Percentiles rank a stretch among this genome's conserved stretches.
phyloP scores from a whole-genome alignment of 2,888 invertebrate species.

The Clitarchus hookeri region DNA sequence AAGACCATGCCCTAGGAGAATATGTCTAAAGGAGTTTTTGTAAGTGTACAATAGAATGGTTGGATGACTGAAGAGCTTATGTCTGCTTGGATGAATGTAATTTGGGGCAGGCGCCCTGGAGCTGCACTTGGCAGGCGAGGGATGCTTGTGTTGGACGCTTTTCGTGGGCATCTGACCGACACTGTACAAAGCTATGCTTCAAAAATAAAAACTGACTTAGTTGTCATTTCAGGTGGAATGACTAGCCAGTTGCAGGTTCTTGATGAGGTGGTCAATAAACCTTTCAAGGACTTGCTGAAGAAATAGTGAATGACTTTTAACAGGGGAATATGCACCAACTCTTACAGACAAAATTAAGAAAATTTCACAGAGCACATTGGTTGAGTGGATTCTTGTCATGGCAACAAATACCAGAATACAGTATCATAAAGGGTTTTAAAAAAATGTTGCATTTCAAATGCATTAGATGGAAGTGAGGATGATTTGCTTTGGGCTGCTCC shows the following conservation, averaged over 20 bases:
- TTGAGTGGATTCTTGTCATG: not conserved
- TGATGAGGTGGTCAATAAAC: too few species aligned
- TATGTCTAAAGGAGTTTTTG: not conserved
- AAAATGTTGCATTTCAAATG: conserved; percentile 16
- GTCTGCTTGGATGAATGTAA: not conserved
- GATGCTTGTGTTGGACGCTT: not conserved
- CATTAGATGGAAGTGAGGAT: not conserved
- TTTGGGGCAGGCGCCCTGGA: not conserved
- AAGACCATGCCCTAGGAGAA: not conserved
- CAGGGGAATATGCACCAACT: too few species aligned
- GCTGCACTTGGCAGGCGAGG: not conserved
- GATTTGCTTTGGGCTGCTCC: not conserved
- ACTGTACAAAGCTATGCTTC: not conserved
- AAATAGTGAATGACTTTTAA: too few species aligned
- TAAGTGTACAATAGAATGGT: not conserved
- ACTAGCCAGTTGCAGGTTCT: too few species aligned
- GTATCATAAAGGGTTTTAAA: not conserved
- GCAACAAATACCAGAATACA: not conserved
- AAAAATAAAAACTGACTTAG: not conserved
- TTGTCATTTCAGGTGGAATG: not conserved
- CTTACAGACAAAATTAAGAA: not conserved
- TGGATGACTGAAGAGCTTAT: not conserved
- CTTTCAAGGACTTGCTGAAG: too few species aligned
- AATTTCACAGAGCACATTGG: not conserved
- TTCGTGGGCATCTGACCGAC: not conserved